Evolutionary conservation across 2,888 invertebrate genomes (phyloP).

Genomic region (Xanthorhoe designata): DNA sequence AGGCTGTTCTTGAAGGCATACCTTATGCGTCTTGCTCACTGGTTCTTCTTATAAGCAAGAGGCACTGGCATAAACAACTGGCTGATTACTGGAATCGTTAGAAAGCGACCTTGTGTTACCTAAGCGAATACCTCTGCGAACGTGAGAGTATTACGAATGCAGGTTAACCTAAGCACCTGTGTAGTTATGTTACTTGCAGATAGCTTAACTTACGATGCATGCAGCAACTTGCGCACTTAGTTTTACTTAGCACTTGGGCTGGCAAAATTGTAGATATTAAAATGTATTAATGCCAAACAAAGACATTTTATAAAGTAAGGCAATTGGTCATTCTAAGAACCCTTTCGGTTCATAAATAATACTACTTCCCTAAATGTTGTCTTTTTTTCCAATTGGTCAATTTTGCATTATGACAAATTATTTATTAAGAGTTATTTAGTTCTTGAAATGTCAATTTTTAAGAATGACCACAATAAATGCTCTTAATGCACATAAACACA

Average conservation of each 20-base stretch:
- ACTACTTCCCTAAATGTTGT: no score
- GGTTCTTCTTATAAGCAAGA: slow-evolving; percentile 15
- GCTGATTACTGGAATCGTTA: slow-evolving; percentile 48
- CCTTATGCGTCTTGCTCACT: slow-evolving; percentile 42
- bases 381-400: no score
- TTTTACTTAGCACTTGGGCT: neutral
- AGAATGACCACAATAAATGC: no score
- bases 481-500: no score
- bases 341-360: no score
- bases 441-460: no score
- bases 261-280: neutral
- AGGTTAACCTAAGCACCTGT: slow-evolving; percentile 13
- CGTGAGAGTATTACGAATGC: slow-evolving; percentile 44
- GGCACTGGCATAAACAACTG: slow-evolving; percentile 25
- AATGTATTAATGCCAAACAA: neutral
- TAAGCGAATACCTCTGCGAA: slow-evolving; percentile 42
- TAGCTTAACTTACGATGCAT: neutral
- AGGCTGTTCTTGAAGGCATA: slow-evolving; percentile 38
- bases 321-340: neutral
- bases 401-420: no score
- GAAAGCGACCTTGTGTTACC: slow-evolving; percentile 67
- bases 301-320: neutral
- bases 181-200: slow-evolving; percentile 2
- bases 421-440: no score
- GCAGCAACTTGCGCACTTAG: neutral